Percentiles rank a stretch among this genome's conserved stretches.
phyloP scores from a whole-genome alignment of 2,797 vertebrate genomes.

The Atherinosoma microstoma region DNA sequence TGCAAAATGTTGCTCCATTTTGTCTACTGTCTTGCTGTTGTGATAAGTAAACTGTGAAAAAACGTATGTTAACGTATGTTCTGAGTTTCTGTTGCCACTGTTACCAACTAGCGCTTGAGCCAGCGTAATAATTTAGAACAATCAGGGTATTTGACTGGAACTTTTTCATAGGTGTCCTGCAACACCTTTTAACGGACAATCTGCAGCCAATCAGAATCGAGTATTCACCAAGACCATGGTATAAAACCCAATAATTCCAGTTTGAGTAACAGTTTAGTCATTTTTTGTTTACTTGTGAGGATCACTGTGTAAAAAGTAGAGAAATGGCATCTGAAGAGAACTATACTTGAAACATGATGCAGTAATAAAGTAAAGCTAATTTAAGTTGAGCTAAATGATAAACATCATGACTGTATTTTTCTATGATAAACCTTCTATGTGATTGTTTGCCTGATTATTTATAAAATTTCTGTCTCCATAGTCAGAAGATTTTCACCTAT shows the following conservation, averaged over 20 bases:
- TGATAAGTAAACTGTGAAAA: too few relatives aligned
- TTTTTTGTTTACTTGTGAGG: not conserved
- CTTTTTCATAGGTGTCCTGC: too few relatives aligned
- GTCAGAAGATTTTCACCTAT: not conserved
- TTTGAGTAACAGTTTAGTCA: not conserved
- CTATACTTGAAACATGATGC: not conserved
- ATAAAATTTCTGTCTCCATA: not conserved
- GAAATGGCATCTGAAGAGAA: constrained; percentile 1
- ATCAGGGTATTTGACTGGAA: too few relatives aligned
- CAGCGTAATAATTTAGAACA: too few relatives aligned
- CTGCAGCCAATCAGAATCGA: too few relatives aligned
- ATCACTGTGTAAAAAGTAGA: not conserved
- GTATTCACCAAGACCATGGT: too few relatives aligned
- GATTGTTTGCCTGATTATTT: not conserved
- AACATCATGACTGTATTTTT: not conserved
- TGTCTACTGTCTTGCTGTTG: too few relatives aligned
- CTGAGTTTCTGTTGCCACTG: too few relatives aligned
- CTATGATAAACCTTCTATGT: not conserved
- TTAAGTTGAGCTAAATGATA: constrained; percentile 5
- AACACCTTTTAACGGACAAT: too few relatives aligned
- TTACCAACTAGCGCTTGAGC: too few relatives aligned
- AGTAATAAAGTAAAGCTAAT: not conserved
- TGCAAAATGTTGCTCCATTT: too few relatives aligned
- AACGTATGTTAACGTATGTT: too few relatives aligned
- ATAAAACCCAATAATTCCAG: not conserved